A percentile compares a stretch with the other conserved stretches of the same genome.
phyloP scores from a whole-genome alignment of 2,888 invertebrate species.

The Chironomus tentans region DNA sequence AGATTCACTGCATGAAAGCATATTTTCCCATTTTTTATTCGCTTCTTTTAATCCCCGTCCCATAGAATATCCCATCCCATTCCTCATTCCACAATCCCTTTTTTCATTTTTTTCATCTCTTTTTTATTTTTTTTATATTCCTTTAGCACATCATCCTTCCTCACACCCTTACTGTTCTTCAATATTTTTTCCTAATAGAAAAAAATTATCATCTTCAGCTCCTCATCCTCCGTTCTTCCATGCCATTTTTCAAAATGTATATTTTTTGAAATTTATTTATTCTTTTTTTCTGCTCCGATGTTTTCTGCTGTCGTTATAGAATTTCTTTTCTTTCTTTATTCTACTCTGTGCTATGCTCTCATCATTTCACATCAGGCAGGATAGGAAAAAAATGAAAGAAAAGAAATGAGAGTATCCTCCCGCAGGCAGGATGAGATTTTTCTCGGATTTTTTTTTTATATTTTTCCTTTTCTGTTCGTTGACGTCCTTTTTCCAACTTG shows the following conservation, averaged over 20 bases:
- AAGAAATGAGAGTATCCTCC: background rate
- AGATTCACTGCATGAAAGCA: slow-evolving; percentile 5
- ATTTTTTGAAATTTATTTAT: slow-evolving; percentile 16
- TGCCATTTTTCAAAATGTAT: slow-evolving; percentile 23
- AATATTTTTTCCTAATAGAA: slow-evolving; percentile 12
- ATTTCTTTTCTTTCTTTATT: background rate
- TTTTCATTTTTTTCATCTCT: background rate
- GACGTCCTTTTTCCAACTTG: slow-evolving; percentile 14
- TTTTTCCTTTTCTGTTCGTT: slow-evolving; percentile 9
- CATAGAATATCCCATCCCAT: background rate
- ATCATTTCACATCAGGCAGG: slow-evolving; percentile 15
- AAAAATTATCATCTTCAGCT: slow-evolving; percentile 15
- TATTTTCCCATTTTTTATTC: slow-evolving; percentile 2
- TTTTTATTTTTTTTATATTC: background rate
- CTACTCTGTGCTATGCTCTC: background rate
- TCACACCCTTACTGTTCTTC: background rate
- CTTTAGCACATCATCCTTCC: background rate
- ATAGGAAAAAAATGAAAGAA: background rate
- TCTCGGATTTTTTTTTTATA: background rate
- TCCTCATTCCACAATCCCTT: background rate
- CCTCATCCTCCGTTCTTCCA: background rate
- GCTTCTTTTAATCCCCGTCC: background rate
- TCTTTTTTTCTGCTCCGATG: background rate
- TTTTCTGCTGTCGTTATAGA: slow-evolving; percentile 5
- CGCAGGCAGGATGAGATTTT: slow-evolving; percentile 13